A percentile compares a stretch with the other conserved stretches of the same genome.
Conservation (phyloP, 2,797 vertebrate species). For the Myotis pilosus region DNA sequence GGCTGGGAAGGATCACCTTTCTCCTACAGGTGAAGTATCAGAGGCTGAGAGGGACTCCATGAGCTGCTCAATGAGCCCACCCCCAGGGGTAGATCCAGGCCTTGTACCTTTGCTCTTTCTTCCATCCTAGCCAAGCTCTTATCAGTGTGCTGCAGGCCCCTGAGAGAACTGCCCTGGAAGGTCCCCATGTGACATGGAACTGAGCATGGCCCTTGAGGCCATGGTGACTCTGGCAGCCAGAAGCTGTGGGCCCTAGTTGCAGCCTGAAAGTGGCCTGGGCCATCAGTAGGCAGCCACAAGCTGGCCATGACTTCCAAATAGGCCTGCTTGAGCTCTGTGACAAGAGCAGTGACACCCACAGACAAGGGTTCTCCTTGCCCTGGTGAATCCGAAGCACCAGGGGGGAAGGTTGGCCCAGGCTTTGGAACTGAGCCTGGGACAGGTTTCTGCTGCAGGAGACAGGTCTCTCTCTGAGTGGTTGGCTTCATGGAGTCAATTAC, state of each 20-base stretch:
- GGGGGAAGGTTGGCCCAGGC: neutral
- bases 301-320: neutral
- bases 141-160: too few relatives aligned
- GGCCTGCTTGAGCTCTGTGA: neutral
- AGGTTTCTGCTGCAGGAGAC: neutral
- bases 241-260: neutral
- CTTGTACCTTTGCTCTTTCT: neutral
- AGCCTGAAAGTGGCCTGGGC: neutral
- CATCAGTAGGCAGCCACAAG: neutral
- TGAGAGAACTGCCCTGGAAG: neutral
- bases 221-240: neutral
- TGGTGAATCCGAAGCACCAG: neutral
- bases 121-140: neutral
- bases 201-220: neutral
- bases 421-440: neutral
- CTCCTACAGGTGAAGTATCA: neutral
- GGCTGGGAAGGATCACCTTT: neutral
- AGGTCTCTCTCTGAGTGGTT: neutral
- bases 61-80: neutral
- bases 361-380: neutral
- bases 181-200: neutral
- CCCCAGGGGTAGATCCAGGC: neutral
- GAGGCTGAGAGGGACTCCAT: neutral
- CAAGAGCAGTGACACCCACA: neutral
- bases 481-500: neutral